Conservation (phyloP, 1,140 invertebrate genomes). For the Drosophila azteca region DNA sequence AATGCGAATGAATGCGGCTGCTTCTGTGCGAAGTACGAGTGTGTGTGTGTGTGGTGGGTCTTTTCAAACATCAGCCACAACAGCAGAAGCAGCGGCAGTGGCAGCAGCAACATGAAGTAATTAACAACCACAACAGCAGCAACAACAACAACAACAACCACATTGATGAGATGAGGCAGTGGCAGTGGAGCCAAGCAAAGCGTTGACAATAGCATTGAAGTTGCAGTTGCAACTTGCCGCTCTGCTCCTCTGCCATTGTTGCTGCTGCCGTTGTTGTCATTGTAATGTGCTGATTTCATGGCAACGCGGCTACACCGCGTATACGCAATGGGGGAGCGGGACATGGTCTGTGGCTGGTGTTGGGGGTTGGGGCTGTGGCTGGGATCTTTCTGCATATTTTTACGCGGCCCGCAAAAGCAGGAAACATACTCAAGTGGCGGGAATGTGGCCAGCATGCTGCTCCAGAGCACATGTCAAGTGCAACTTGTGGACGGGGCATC, state of each 20-base stretch:
- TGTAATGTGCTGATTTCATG: slow-evolving; percentile 69
- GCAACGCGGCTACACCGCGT: slow-evolving; percentile 58
- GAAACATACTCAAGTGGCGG: slow-evolving; percentile 80
- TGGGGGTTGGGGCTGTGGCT: too few species aligned
- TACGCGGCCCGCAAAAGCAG: slow-evolving; percentile 47
- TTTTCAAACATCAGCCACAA: slow-evolving; percentile 56
- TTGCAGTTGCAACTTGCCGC: slow-evolving; percentile 31
- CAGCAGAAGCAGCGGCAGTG: slow-evolving; percentile 29
- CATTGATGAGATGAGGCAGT: slow-evolving; percentile 37
- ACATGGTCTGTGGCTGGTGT: slow-evolving; percentile 5
- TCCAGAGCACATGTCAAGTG: slow-evolving; percentile 64
- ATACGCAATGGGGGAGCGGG: slow-evolving; percentile 59
- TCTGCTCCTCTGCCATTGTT: slow-evolving; percentile 25
- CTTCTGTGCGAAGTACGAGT: slow-evolving; percentile 21
- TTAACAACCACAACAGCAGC: slow-evolving; percentile 71
- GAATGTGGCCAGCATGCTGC: slow-evolving; percentile 59
- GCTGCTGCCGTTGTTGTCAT: slow-evolving; percentile 52
- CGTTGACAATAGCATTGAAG: slow-evolving; percentile 80
- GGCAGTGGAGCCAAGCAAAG: slow-evolving; percentile 61
- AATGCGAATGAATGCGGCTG: slow-evolving; percentile 44
- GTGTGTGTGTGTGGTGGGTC: slow-evolving; percentile 50
- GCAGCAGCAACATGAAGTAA: slow-evolving; percentile 74
- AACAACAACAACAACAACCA: slow-evolving; percentile 28
- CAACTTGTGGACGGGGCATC: slow-evolving; percentile 8
- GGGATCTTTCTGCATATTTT: slow-evolving; percentile 52